Evolutionary conservation across 2,113 vertebrate species (phyloP), one percentile per base, ranked within the genome.

Genomic region (Heterotis niloticus): DNA sequence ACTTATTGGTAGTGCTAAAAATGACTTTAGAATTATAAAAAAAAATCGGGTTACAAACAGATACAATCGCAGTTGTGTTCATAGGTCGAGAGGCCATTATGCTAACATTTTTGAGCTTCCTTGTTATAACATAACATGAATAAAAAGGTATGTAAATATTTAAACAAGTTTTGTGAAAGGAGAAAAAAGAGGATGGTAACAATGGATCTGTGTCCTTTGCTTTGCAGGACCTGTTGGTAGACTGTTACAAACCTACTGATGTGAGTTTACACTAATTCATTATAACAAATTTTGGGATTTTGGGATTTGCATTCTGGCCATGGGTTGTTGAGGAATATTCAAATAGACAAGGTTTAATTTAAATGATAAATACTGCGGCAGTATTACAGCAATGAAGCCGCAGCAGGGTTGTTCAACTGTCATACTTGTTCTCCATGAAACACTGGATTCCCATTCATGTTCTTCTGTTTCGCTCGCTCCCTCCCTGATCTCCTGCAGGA

Each of bases 241-340:
- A 96, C 83, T 97, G 96, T 90, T 96, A 93, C 87, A 97, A 97
- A 91, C 96, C 96, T 79, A 96, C 95, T 54, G 95, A 96, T 90
- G 96, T 97, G 85, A 91, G 91, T 85, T 64, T n/a, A 68, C 9
- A 34, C n/a, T 44, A 76, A 26, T 71, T 20, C 14, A n/a, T 23
- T 23, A 56, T 64, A 16, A 57, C 20, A 29, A 34, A 29, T 44
- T 28, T 28, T 16, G 18, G 34, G 12, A 70, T 10, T 44, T 28
- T 62, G 17, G 68, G 26, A 52, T 57, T 59, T 66, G 24, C 23
- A 77, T n/a, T 68, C 14, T 59, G 23, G 29, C 52, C 59, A 28
- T 75, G 72, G 59, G 23, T 1, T 5, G 10, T 17, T 66, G 65
- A 68, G 17, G 64, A 34, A 51, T 1, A 10, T 69, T 52, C 24